These are phyloP conservation scores for Enteromius afrohamiltoni DNA, from an alignment of 2,797 vertebrate species.

Conservation along the genomic window DNA sequence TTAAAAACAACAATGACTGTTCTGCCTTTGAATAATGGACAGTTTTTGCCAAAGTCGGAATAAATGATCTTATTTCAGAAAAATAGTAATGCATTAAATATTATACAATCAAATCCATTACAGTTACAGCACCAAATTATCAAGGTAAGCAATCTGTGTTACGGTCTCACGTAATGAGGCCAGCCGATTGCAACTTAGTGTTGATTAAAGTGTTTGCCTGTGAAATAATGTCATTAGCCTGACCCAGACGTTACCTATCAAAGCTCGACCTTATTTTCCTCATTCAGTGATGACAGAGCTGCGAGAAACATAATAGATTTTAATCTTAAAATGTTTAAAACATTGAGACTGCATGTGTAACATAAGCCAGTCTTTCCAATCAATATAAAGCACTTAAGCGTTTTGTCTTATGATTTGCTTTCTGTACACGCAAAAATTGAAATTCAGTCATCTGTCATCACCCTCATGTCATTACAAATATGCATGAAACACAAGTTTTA, in stretches of 20 bases:
- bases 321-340: background rate
- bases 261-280: constrained; percentile 53
- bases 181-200: constrained; percentile 40
- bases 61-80: background rate
- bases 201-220: constrained; percentile 63
- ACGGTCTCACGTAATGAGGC: background rate
- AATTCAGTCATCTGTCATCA: background rate
- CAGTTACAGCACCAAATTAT: too few relatives aligned
- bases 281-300: background rate
- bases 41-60: background rate
- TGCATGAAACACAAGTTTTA: background rate
- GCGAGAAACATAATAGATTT: background rate
- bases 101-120: constrained; percentile 10
- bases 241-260: constrained; percentile 71
- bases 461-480: background rate
- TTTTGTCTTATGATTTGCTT: background rate
- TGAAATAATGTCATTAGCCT: constrained; percentile 66
- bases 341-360: background rate
- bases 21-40: background rate
- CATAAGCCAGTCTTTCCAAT: background rate
- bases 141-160: background rate
- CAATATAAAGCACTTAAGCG: background rate
- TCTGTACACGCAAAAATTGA: background rate
- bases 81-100: background rate
- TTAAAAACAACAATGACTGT: background rate